These are phyloP conservation scores for Uria lomvia DNA, from an alignment of 2,113 vertebrate species.

Conservation along the genomic window DNA sequence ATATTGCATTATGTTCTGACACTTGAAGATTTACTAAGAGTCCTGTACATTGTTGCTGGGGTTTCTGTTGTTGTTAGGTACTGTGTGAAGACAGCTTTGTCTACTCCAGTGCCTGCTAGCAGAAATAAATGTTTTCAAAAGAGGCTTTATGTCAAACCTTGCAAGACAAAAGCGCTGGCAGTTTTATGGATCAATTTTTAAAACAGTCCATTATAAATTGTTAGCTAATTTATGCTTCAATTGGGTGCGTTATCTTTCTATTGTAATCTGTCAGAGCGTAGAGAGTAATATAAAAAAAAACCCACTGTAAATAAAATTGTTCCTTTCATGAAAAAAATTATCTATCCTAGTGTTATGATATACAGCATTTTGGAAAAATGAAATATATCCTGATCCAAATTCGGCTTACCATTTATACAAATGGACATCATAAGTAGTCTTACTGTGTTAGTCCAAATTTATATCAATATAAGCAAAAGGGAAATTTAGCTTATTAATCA, in stretches of 20 bases:
- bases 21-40: background rate
- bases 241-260: background rate
- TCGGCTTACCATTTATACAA: background rate
- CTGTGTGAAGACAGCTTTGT: background rate
- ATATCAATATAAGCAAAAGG: background rate
- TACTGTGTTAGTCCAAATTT: background rate
- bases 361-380: background rate
- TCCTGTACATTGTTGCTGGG: background rate
- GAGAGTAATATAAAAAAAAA: background rate
- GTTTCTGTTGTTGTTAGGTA: background rate
- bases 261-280: background rate
- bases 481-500: background rate
- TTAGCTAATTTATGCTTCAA: background rate
- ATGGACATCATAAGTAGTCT: background rate
- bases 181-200: conserved; percentile 2
- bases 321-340: background rate
- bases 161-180: background rate
- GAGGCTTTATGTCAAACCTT: background rate
- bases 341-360: background rate
- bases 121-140: background rate
- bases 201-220: background rate
- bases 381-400: background rate
- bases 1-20: background rate
- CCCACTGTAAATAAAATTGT: background rate
- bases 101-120: background rate